Conservation (phyloP, 2,888 invertebrate genomes). For the Eubasilissa splendida region DNA sequence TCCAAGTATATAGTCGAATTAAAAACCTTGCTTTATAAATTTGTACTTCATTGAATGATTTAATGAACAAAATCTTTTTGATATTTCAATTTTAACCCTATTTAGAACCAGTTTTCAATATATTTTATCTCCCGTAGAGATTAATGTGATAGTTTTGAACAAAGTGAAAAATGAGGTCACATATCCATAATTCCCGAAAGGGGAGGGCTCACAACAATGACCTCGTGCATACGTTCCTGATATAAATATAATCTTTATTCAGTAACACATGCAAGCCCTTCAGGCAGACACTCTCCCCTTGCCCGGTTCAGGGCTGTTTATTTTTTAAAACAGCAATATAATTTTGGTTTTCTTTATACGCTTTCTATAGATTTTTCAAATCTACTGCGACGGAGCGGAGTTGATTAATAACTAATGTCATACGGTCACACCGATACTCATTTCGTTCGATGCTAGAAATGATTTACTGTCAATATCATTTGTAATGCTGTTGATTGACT, state of each 20-base stretch:
- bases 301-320: neutral
- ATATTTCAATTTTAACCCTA: too few relatives aligned
- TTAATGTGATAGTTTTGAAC: neutral
- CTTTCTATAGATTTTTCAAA: too few relatives aligned
- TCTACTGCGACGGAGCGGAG: too few relatives aligned
- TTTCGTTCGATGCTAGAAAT: too few relatives aligned
- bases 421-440: too few relatives aligned
- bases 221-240: conserved; percentile 43
- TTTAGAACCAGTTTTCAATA: neutral
- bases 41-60: too few relatives aligned
- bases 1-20: too few relatives aligned
- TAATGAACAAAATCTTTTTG: too few relatives aligned
- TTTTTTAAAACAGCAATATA: neutral
- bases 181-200: neutral
- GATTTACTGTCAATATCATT: too few relatives aligned
- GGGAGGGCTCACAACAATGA: neutral
- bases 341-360: neutral
- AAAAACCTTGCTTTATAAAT: too few relatives aligned
- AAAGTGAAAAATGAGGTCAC: conserved; percentile 1
- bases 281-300: conserved; percentile 29
- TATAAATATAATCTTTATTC: conserved; percentile 45
- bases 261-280: conserved; percentile 45
- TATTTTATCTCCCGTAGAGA: neutral
- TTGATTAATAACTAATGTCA: too few relatives aligned
- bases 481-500: too few relatives aligned